Evolutionary conservation across 2,888 invertebrate genomes (phyloP), one percentile per base, ranked within the genome.

Genomic region (Synergus japonicus): DNA sequence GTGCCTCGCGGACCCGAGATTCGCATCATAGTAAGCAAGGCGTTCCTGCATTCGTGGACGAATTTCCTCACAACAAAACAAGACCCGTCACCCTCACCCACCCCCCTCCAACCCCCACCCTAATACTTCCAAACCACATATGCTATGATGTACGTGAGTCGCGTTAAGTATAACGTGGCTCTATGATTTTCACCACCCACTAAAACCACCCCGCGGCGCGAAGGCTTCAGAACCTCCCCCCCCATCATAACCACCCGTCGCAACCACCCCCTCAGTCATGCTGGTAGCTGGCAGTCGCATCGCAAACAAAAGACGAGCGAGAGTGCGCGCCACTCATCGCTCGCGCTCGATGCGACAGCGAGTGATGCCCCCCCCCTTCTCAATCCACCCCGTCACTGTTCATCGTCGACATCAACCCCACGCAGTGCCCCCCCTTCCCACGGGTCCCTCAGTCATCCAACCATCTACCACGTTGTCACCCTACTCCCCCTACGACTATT

Each of bases 281-380:
- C 65, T 65, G 80, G 78, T 43, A 60, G 77, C 79, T 88, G 90
- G 87, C 88, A 88, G 89, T 89, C 90, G 88, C 89, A 90, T 90
- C 88, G 89, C 91, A 91, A 91, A 91, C 91, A 91, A 91, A 91
- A 91, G 91, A 90, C 91, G 90, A 90, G 84, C 82, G 87, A 89
- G n/a, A 73, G 89, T 89, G 90, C 89, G 90, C 90, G 89, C 90
- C 90, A 81, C 82, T 82, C 82, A 81, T 91, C 90, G 91, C 88
- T 88, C 88, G 90, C 89, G 90, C 89, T 91, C 91, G 89, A 91
- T 91, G 91, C 91, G 91, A 91, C 91, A 90, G 89, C 91, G 90
- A 91, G 81, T 91, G 91, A 90, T 90, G 90, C 89, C 80, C 79
- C n/a, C 73, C 77, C 82, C 64, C 66, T 79, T 63, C 49, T 44